phyloP scores from a whole-genome alignment of 2,888 invertebrate genomes.

The Dinocampus coccinellae region DNA sequence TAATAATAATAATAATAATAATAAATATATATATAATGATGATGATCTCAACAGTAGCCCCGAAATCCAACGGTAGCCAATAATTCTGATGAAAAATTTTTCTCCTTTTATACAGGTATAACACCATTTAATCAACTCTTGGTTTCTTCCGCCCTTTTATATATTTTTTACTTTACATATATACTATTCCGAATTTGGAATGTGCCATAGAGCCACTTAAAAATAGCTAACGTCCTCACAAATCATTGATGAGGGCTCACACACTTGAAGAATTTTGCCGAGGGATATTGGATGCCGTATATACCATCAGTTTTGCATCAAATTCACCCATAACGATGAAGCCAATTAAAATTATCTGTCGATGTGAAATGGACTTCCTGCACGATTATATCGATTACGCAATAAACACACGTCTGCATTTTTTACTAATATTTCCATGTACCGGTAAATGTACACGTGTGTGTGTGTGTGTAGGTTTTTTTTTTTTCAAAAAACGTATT shows the following conservation, averaged over 20 bases:
- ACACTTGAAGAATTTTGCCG: constrained; percentile 15
- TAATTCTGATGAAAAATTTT: not conserved
- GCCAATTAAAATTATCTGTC: constrained; percentile 43
- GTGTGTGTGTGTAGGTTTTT: too few relatives aligned
- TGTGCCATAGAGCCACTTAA: constrained; percentile 46
- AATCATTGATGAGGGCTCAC: constrained; percentile 42
- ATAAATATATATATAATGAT: too few relatives aligned
- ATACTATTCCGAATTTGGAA: constrained; percentile 25
- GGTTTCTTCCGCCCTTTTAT: constrained; percentile 8
- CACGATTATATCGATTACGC: constrained; percentile 2
- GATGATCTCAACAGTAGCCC: not conserved
- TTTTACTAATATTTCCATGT: too few relatives aligned
- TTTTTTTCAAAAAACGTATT: too few relatives aligned
- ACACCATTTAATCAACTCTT: constrained; percentile 13
- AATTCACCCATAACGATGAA: constrained; percentile 41
- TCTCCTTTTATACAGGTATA: constrained; percentile 16
- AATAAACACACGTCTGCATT: not conserved
- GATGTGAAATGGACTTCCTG: constrained; percentile 28
- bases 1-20: too few relatives aligned
- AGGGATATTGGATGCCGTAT: not conserved
- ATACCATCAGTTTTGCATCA: constrained; percentile 17
- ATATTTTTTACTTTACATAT: not conserved
- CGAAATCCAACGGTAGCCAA: constrained; percentile 24
- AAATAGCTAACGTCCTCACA: constrained; percentile 47
- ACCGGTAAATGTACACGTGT: too few relatives aligned